phyloP scores from a whole-genome alignment of 2,888 invertebrate species.

The Dryomyza anilis region DNA sequence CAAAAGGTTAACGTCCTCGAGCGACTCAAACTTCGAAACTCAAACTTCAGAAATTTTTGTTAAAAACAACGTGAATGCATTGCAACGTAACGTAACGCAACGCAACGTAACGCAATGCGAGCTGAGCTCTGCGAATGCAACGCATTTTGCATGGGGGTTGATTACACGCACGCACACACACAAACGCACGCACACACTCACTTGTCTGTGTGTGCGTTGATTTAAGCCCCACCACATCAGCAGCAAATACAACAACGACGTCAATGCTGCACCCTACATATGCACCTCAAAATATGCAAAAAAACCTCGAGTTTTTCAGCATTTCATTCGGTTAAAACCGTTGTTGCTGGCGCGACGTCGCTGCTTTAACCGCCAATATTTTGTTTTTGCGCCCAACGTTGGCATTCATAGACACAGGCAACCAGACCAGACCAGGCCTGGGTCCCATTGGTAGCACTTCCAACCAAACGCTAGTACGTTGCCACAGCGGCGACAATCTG shows the following conservation, averaged over 20 bases:
- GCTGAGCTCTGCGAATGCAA: too few relatives aligned
- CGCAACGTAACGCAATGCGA: too few relatives aligned
- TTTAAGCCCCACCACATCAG: neutral
- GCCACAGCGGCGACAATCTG: too few relatives aligned
- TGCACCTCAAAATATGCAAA: neutral
- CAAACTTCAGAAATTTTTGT: slow-evolving; percentile 37
- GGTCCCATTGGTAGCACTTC: too few relatives aligned
- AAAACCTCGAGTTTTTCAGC: too few relatives aligned
- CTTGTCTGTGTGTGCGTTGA: neutral
- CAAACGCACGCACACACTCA: neutral
- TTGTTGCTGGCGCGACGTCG: neutral
- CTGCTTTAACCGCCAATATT: neutral
- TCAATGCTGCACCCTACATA: slow-evolving; percentile 5
- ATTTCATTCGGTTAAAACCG: neutral
- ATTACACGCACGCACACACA: slow-evolving; percentile 6
- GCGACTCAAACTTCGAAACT: slow-evolving; percentile 48
- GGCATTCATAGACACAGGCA: neutral
- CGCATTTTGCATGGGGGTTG: slow-evolving; percentile 22
- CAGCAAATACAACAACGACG: neutral
- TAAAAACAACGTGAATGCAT: neutral
- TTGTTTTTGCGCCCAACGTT: neutral
- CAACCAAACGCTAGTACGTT: too few relatives aligned
- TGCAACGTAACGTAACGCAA: too few relatives aligned
- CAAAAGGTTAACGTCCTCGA: slow-evolving; percentile 59
- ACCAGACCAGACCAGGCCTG: too few relatives aligned